Conservation (phyloP, 1,140 invertebrate species). For the Drosophila kanapiae region DNA sequence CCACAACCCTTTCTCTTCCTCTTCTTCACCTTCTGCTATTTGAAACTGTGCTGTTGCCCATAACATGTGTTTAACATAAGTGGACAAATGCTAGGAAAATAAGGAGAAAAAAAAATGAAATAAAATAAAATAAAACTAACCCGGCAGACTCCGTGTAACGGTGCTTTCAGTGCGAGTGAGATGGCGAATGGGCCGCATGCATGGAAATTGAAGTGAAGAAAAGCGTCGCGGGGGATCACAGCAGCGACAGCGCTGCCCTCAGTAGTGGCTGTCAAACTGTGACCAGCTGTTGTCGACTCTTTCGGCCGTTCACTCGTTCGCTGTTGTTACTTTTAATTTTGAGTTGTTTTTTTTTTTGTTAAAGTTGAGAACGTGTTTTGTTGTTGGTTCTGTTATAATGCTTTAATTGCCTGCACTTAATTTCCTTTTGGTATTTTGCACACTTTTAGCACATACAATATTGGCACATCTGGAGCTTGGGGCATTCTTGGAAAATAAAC, state of each 20-base stretch:
- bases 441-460: constrained; percentile 35
- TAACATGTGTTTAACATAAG: constrained; percentile 54
- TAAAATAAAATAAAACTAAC: constrained; percentile 55
- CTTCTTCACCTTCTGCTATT: not conserved
- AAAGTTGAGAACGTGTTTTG: constrained; percentile 53
- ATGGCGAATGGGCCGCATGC: constrained; percentile 50
- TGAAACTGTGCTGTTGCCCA: not conserved
- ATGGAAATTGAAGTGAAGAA: constrained; percentile 24
- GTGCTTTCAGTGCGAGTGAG: constrained; percentile 30
- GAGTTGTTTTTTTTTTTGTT: constrained; percentile 20
- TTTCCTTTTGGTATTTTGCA: constrained; percentile 29
- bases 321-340: constrained; percentile 33
- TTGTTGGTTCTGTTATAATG: constrained; percentile 60
- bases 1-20: constrained; percentile 9
- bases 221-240: constrained; percentile 52
- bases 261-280: constrained; percentile 55
- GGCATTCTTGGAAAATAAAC: constrained; percentile 8
- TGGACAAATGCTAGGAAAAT: constrained; percentile 13
- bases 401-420: constrained; percentile 56
- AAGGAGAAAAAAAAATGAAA: constrained; percentile 2
- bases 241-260: not conserved
- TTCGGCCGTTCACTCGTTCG: constrained; percentile 61
- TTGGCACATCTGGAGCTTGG: constrained; percentile 42
- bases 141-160: constrained; percentile 67
- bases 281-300: constrained; percentile 49